Percentiles rank a stretch among this genome's conserved stretches.
These are phyloP conservation scores for Campoletis raptor DNA, from an alignment of 2,888 invertebrate species.

Conservation along the genomic window DNA sequence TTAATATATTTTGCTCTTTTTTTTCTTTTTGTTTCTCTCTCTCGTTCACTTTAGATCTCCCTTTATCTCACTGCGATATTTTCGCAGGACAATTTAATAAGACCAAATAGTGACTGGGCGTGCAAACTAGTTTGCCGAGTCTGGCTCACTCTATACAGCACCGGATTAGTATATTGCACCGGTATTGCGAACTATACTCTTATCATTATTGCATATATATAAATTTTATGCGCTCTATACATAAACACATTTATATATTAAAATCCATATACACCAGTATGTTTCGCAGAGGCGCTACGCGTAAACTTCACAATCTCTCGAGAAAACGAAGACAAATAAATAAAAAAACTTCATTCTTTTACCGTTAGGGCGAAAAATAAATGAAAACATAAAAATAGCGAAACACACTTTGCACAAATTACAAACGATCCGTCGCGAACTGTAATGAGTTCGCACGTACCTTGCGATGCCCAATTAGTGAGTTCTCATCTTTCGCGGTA, in stretches of 20 bases:
- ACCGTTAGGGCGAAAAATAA: conserved; percentile 65
- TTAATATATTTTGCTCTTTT: conserved; percentile 32
- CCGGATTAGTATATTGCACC: conserved; percentile 59
- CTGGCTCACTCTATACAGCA: conserved; percentile 45
- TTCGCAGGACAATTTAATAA: conserved; percentile 72
- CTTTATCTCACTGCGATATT: conserved; percentile 60
- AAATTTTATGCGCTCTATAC: background rate
- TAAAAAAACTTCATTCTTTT: conserved; percentile 64
- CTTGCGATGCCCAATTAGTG: conserved; percentile 69
- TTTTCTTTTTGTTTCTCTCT: background rate
- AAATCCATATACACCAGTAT: background rate
- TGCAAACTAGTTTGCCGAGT: conserved; percentile 66
- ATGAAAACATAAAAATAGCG: background rate
- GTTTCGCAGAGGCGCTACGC: background rate
- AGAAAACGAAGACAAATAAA: conserved; percentile 20
- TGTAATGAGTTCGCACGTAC: conserved; percentile 70
- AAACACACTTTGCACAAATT: conserved; percentile 66
- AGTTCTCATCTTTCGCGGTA: conserved; percentile 59
- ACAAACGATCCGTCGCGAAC: conserved; percentile 66
- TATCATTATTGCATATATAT: conserved; percentile 26
- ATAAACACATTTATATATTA: conserved; percentile 1
- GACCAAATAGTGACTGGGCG: conserved; percentile 70
- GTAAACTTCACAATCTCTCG: conserved; percentile 55
- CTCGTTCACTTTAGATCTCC: conserved; percentile 15
- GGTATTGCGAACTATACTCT: conserved; percentile 43